Conservation (phyloP, 2,888 invertebrate species). For the Aleiodes alternator region DNA sequence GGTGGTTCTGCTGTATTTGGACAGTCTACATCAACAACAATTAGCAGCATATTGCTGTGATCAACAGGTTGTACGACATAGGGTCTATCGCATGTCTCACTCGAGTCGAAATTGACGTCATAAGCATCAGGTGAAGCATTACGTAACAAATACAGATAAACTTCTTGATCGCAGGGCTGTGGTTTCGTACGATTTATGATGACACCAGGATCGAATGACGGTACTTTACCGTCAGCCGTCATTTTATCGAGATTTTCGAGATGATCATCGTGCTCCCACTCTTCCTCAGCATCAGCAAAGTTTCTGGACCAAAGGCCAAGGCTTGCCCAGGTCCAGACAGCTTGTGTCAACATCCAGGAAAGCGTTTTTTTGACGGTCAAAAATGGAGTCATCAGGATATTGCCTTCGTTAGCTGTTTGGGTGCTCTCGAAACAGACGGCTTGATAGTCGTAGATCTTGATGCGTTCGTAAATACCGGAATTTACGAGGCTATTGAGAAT, state of each 20-base stretch:
- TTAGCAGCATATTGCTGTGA: slow-evolving; percentile 86
- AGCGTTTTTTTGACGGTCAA: slow-evolving; percentile 61
- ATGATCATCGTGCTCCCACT: slow-evolving; percentile 59
- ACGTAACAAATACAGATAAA: slow-evolving; percentile 75
- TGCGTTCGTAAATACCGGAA: slow-evolving; percentile 85
- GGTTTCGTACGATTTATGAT: slow-evolving; percentile 87
- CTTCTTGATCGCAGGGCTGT: slow-evolving; percentile 89
- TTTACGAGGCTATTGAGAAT: slow-evolving; percentile 86
- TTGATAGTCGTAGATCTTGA: slow-evolving; percentile 91
- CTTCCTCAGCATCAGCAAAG: slow-evolving; percentile 63
- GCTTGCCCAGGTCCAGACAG: slow-evolving; percentile 66
- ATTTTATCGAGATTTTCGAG: slow-evolving; percentile 61
- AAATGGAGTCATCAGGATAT: slow-evolving; percentile 77
- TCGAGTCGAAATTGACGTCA: slow-evolving; percentile 62
- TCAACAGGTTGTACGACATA: slow-evolving; percentile 86
- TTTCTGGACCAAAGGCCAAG: slow-evolving; percentile 67
- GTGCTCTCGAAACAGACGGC: slow-evolving; percentile 89
- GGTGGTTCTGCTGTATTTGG: slow-evolving; percentile 76
- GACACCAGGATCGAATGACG: slow-evolving; percentile 80
- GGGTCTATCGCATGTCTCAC: slow-evolving; percentile 75
- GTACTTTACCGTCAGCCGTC: slow-evolving; percentile 74
- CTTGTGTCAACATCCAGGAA: slow-evolving; percentile 66
- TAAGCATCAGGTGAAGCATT: slow-evolving; percentile 64
- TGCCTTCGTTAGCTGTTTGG: slow-evolving; percentile 80
- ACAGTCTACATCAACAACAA: slow-evolving; percentile 84